Evolutionary conservation across 2,113 vertebrate species (phyloP).

Genomic region (Ellobius talpinus): DNA sequence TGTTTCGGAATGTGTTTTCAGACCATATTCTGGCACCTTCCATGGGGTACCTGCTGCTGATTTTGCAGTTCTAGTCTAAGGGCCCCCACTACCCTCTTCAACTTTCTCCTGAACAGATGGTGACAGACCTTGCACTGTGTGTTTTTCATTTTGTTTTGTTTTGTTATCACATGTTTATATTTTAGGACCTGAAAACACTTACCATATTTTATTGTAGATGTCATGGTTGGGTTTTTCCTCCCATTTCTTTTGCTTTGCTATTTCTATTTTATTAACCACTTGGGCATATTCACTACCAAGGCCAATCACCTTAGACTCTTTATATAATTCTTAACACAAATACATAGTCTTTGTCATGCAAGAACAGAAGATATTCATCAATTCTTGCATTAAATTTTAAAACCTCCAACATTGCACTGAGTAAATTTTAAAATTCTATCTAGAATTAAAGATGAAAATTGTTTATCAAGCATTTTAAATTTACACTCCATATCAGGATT

Average conservation of each 20-base stretch:
- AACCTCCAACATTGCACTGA: not conserved
- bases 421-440: not conserved
- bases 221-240: not conserved
- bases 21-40: not conserved
- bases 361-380: not conserved
- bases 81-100: not conserved
- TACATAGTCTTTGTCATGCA: not conserved
- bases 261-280: slow-evolving; percentile 4
- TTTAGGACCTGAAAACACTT: not conserved
- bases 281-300: not conserved
- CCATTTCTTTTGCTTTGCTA: not conserved
- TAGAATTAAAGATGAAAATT: not conserved
- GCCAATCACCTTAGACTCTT: not conserved
- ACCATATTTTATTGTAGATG: not conserved
- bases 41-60: not conserved
- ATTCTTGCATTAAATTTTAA: not conserved
- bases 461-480: not conserved
- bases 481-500: not conserved
- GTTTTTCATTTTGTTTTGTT: not conserved
- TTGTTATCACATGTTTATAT: not conserved
- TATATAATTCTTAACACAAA: not conserved
- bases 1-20: not conserved
- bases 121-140: not conserved
- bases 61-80: not conserved
- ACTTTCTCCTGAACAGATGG: not conserved